phyloP scores from a whole-genome alignment of 2,888 invertebrate species.

The Cactoblastis cactorum region DNA sequence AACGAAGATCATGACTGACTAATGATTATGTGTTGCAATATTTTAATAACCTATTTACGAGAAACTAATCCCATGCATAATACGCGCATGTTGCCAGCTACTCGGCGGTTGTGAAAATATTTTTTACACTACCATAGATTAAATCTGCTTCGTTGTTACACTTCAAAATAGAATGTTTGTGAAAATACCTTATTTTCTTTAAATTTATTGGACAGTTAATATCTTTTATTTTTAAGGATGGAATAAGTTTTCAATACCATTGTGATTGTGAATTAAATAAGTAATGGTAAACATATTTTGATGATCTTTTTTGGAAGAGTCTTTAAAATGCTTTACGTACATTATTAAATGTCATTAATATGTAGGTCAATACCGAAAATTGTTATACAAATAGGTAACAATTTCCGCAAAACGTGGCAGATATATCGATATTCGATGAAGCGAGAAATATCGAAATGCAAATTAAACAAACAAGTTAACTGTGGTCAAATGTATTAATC shows the following conservation, averaged over 20 bases:
- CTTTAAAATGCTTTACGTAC: too few species aligned
- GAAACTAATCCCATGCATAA: constrained; percentile 27
- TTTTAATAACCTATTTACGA: constrained; percentile 54
- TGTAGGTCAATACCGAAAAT: too few species aligned
- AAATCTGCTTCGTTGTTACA: not conserved
- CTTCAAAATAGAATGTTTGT: not conserved
- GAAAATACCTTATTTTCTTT: not conserved
- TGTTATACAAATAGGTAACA: too few species aligned
- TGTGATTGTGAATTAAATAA: too few species aligned
- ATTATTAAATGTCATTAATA: too few species aligned
- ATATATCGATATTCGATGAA: constrained; percentile 12
- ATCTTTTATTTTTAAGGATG: too few species aligned
- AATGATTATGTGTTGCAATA: constrained; percentile 43
- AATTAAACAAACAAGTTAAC: not conserved
- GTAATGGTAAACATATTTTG: too few species aligned
- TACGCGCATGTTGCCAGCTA: not conserved
- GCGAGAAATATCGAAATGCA: constrained; percentile 6
- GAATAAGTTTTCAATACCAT: too few species aligned
- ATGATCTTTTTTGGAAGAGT: too few species aligned
- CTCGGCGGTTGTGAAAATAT: constrained; percentile 11
- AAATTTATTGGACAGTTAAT: too few species aligned
- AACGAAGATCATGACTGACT: constrained; percentile 31
- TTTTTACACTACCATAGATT: constrained; percentile 19
- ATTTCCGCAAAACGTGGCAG: too few species aligned
- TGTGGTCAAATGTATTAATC: not conserved